A percentile compares a stretch with the other conserved stretches of the same genome.
These are phyloP conservation scores for Archaeoteleia sp. DNA, from an alignment of 2,888 invertebrate species.

Conservation along the genomic window DNA sequence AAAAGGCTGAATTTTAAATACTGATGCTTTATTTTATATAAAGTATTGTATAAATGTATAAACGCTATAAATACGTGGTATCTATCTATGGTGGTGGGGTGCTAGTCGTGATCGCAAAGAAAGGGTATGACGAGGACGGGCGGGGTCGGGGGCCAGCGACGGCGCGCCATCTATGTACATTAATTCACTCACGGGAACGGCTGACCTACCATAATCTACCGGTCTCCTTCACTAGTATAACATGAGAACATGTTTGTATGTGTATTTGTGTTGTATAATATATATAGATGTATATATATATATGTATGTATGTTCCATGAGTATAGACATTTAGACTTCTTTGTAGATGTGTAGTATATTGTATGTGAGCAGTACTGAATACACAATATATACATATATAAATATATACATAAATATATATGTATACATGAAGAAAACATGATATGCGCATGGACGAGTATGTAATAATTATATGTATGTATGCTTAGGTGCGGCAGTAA, in stretches of 20 bases:
- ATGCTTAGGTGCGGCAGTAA: slow-evolving; percentile 73
- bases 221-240: slow-evolving; percentile 73
- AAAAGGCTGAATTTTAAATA: slow-evolving; percentile 69
- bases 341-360: slow-evolving; percentile 53
- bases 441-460: slow-evolving; percentile 68
- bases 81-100: slow-evolving; percentile 75
- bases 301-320: slow-evolving; percentile 54
- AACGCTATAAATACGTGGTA: slow-evolving; percentile 76
- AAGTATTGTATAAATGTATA: slow-evolving; percentile 75
- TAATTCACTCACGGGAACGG: slow-evolving; percentile 73
- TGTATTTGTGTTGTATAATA: slow-evolving; percentile 62
- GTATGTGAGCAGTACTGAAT: slow-evolving; percentile 55
- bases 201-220: slow-evolving; percentile 75
- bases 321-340: slow-evolving; percentile 52
- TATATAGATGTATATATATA: slow-evolving; percentile 56
- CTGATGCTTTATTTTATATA: slow-evolving; percentile 76
- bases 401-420: slow-evolving; percentile 51
- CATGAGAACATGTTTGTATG: slow-evolving; percentile 67
- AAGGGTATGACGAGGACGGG: slow-evolving; percentile 74
- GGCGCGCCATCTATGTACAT: slow-evolving; percentile 75
- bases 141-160: slow-evolving; percentile 74
- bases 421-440: slow-evolving; percentile 66
- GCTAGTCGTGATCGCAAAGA: slow-evolving; percentile 75
- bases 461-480: slow-evolving; percentile 72
- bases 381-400: slow-evolving; percentile 60